Percentiles rank a stretch among this genome's conserved stretches.
These are phyloP conservation scores for Scaptomyza tumidula DNA, from an alignment of 2,888 invertebrate species.

Conservation along the genomic window DNA sequence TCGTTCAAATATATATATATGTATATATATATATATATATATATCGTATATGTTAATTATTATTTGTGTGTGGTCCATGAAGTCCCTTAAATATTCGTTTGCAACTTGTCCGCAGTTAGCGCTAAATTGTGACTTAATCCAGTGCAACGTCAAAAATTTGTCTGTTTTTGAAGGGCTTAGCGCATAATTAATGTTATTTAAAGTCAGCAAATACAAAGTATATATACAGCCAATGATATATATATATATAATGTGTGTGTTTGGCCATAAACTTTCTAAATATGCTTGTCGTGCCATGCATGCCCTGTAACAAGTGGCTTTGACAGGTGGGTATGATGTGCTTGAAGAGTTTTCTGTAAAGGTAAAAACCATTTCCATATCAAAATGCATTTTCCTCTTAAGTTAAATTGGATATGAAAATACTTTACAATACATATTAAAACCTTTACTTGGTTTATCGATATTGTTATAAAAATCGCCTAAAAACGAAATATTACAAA, in stretches of 20 bases:
- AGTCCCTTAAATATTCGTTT: conserved; percentile 59
- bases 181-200: conserved; percentile 64
- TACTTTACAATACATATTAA: no score
- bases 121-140: conserved; percentile 57
- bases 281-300: conserved; percentile 43
- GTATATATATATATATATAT: not conserved
- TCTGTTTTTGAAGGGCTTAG: conserved; percentile 53
- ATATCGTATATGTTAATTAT: not conserved
- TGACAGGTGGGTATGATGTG: not conserved
- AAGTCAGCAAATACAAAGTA: conserved; percentile 29
- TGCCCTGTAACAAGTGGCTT: conserved; percentile 17
- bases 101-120: conserved; percentile 20
- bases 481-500: no score
- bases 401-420: no score
- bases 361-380: no score
- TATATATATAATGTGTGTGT: conserved; percentile 28
- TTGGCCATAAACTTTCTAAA: conserved; percentile 59
- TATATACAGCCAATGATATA: conserved; percentile 9
- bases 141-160: conserved; percentile 60
- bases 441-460: no score
- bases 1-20: not conserved
- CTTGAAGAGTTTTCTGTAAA: no score
- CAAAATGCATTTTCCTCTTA: no score
- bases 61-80: conserved; percentile 42
- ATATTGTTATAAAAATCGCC: no score